phyloP scores from a whole-genome alignment of 64 coral and sea anemone genomes.

The Cladopsammia gracilis region DNA sequence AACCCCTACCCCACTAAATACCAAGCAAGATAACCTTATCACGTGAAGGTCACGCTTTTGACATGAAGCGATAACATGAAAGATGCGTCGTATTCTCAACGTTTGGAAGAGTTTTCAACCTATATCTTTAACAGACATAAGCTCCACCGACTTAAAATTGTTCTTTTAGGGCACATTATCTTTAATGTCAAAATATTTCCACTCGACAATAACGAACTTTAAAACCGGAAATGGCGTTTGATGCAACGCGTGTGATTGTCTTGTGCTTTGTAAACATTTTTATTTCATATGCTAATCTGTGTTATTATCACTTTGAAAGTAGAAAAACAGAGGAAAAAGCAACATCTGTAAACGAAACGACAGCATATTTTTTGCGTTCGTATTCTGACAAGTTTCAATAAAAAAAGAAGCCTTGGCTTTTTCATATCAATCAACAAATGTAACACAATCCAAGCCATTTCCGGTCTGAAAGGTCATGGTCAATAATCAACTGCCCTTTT shows the following conservation, averaged over 20 bases:
- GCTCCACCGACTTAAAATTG: too few relatives aligned
- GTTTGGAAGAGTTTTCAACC: neutral
- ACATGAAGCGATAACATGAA: neutral
- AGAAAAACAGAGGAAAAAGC: too few relatives aligned
- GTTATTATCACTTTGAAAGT: too few relatives aligned
- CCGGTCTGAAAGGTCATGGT: neutral
- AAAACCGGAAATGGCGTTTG: neutral
- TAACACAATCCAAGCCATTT: neutral
- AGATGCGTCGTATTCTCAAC: neutral
- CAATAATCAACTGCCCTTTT: too few relatives aligned
- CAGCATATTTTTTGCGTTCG: too few relatives aligned
- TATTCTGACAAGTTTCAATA: too few relatives aligned
- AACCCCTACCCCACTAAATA: neutral
- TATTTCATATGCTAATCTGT: neutral
- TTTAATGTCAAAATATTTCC: neutral
- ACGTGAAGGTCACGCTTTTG: slow-evolving; percentile 10
- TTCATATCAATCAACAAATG: neutral
- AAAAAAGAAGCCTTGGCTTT: neutral
- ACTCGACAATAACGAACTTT: too few relatives aligned
- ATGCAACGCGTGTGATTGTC: neutral
- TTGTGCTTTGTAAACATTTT: neutral
- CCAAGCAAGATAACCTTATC: neutral
- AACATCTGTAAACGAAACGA: too few relatives aligned
- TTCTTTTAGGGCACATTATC: neutral
- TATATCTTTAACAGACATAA: neutral